These are phyloP conservation scores for Cecidostiba fungosa DNA, from an alignment of 2,888 invertebrate genomes.

Conservation along the genomic window DNA sequence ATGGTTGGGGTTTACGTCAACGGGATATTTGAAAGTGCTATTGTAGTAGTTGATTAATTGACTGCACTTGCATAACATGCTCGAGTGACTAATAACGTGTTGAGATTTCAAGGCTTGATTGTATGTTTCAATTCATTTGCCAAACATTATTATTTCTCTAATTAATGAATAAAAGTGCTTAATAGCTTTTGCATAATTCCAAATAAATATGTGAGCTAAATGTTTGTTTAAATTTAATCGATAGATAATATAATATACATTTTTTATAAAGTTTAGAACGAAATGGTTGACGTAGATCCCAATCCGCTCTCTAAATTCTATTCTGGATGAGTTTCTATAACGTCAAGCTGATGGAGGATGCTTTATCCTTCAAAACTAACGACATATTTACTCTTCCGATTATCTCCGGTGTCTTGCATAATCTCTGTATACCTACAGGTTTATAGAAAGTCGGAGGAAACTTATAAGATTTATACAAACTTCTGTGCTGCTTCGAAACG, in stretches of 20 bases:
- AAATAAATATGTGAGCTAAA: neutral
- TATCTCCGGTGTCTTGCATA: neutral
- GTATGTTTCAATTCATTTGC: neutral
- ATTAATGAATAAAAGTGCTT: neutral
- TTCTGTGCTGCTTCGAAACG: neutral
- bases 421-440: neutral
- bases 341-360: neutral
- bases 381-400: neutral
- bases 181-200: neutral
- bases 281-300: neutral
- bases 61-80: too few species aligned
- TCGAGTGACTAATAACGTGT: too few species aligned
- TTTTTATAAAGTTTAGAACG: neutral
- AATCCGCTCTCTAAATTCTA: constrained; percentile 25
- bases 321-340: constrained; percentile 11
- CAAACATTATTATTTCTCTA: neutral
- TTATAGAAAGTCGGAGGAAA: neutral
- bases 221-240: neutral
- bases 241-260: too few species aligned
- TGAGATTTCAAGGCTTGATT: too few species aligned
- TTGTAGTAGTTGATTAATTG: neutral
- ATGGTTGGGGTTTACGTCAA: neutral
- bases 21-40: too few species aligned
- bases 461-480: neutral
- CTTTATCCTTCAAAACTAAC: neutral